Conservation (phyloP, 2,888 invertebrate species). For the Pheosia tremula region DNA sequence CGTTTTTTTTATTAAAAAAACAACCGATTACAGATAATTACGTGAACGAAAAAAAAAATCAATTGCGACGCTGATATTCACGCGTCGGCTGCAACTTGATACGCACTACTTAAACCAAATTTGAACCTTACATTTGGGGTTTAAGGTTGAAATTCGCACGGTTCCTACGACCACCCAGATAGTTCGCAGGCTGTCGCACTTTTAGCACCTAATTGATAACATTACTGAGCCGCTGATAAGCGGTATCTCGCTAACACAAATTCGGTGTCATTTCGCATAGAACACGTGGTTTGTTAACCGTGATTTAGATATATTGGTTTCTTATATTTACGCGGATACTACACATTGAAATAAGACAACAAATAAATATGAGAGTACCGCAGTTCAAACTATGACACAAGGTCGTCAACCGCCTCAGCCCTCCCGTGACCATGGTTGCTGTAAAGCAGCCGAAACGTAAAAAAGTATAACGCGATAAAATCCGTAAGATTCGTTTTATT, state of each 20-base stretch:
- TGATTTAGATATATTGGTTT: slow-evolving; percentile 11
- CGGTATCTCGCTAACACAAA: slow-evolving; percentile 52
- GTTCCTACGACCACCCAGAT: slow-evolving; percentile 48
- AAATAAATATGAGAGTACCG: no score
- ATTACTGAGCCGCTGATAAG: slow-evolving; percentile 54
- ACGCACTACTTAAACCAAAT: background rate
- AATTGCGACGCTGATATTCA: slow-evolving; percentile 11
- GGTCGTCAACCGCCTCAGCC: no score
- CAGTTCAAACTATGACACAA: no score
- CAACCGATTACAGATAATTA: background rate
- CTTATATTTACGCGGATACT: no score
- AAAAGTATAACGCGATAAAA: no score
- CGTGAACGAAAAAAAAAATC: slow-evolving; percentile 4
- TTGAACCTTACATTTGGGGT: background rate
- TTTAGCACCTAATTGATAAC: slow-evolving; percentile 55
- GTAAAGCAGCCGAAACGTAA: no score
- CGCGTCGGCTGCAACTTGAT: slow-evolving; percentile 9
- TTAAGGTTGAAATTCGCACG: slow-evolving; percentile 27
- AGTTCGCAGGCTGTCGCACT: slow-evolving; percentile 51
- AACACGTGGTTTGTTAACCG: slow-evolving; percentile 26
- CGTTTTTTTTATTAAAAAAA: background rate
- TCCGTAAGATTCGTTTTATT: no score
- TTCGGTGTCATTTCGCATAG: slow-evolving; percentile 50
- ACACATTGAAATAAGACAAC: no score
- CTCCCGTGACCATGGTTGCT: no score